Base-by-base conservation (phyloP, 2,888 invertebrate species). In the Habroteleia sp. region DNA sequence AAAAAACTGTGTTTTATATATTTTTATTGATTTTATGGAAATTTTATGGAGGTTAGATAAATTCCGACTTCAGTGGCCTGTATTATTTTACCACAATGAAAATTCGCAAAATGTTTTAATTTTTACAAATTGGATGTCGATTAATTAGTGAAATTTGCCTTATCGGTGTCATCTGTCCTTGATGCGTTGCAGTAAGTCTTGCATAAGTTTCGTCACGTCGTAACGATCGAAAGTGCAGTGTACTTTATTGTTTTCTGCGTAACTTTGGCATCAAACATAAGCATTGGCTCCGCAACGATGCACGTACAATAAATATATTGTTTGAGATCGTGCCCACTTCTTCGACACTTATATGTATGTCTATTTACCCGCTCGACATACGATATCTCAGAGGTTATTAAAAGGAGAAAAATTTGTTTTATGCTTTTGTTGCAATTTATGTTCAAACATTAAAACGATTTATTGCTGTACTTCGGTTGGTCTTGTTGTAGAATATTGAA, bases 331-430 rank as follows among this genome's bases (percentile, higher is more conserved):
- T 50, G 16, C 39, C 39, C 27, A 41, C 39, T 56, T 39, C 27
- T 54, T 41, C 27, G 35, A 29, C 44, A 37, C 44, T 65, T 54
- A 46, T 68, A 68, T 68, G 48, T 58, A 63, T 54, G 35, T 65
- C n/a, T 20, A 20, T 20, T 20, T 20, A 20, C 17, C 35, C 42
- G 52, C 23, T 44, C 35, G 60, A 60, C 60, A 60, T 25, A 37
- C 58, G 58, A 56, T 56, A 56, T 56, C 46, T 29, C 66, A 72
- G n/a, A n/a, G 37, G 68, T 79, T 80, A 80, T 79, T 73, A 75
- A 56, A 56, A 8, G 31, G 14, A 48, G 56, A 48, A 68, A 46
- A 54, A 56, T 56, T 44, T 44, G 50, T 52, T 65, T 65, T 52
- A 52, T 27, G 52, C 41, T 65, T 65, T 44, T 35, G 52, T 44